Evolutionary conservation across 2,888 invertebrate genomes (phyloP).

Genomic region (Rhagium mordax): DNA sequence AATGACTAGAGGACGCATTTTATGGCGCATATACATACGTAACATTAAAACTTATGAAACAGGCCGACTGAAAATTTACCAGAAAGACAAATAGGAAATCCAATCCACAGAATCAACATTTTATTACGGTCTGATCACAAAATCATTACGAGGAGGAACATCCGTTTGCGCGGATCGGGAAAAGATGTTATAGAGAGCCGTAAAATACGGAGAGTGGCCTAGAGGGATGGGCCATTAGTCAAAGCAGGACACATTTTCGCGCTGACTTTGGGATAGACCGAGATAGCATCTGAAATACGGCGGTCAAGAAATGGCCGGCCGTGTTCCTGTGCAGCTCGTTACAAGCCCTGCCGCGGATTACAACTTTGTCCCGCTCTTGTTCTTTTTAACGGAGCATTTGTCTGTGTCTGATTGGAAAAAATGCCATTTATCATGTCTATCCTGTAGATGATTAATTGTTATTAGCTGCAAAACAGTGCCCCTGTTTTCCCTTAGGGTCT

Average conservation of each 20-base stretch:
- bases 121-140: constrained; percentile 51
- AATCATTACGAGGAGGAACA: constrained; percentile 46
- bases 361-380: constrained; percentile 19
- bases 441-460: constrained; percentile 36
- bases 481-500: neutral
- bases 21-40: neutral
- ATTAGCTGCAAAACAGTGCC: constrained; percentile 21
- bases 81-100: constrained; percentile 29
- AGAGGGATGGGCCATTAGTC: constrained; percentile 53
- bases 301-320: constrained; percentile 48
- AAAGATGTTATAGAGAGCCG: constrained; percentile 45
- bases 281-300: constrained; percentile 51
- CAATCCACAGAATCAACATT: constrained; percentile 46
- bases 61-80: neutral
- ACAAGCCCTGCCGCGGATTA: constrained; percentile 4
- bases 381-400: constrained; percentile 18
- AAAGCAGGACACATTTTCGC: constrained; percentile 49
- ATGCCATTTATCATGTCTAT: constrained; percentile 23
- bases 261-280: constrained; percentile 48
- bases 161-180: constrained; percentile 28
- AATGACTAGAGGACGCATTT: too few species aligned
- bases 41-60: constrained; percentile 34
- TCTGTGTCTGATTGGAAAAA: constrained; percentile 35
- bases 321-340: constrained; percentile 7
- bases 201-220: constrained; percentile 49